Percentiles rank a stretch among this genome's conserved stretches.
Evolutionary conservation across 2,797 vertebrate genomes (phyloP).

Genomic region (Leptatherina wallacei): DNA sequence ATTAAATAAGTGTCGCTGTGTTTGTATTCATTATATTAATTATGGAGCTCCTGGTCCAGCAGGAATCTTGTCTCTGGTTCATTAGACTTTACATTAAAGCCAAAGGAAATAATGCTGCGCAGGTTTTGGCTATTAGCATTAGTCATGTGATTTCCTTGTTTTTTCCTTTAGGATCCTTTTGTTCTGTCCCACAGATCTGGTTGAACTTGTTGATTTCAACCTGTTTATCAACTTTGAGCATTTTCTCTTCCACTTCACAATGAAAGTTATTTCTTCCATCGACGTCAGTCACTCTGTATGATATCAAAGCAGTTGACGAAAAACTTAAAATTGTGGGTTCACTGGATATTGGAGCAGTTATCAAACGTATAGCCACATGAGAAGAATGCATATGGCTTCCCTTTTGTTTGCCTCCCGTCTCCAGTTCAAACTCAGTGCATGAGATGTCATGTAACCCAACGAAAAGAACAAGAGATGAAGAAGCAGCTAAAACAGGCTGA

Average conservation of each 20-base stretch:
- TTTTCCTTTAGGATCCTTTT: slow-evolving; percentile 26
- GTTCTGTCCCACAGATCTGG: slow-evolving; percentile 17
- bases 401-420: slow-evolving; percentile 50
- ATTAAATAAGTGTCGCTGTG: slow-evolving; percentile 72
- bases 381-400: slow-evolving; percentile 32
- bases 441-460: slow-evolving; percentile 18
- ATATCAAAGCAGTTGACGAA: slow-evolving; percentile 34
- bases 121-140: slow-evolving; percentile 58
- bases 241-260: slow-evolving; percentile 30
- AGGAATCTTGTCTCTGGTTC: slow-evolving; percentile 63
- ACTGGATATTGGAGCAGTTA: slow-evolving; percentile 28
- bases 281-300: slow-evolving; percentile 17
- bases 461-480: slow-evolving; percentile 50
- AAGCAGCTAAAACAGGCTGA: slow-evolving; percentile 45
- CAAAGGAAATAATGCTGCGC: slow-evolving; percentile 55
- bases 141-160: slow-evolving; percentile 39
- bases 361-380: slow-evolving; percentile 26
- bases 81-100: slow-evolving; percentile 72
- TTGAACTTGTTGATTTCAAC: slow-evolving; percentile 31
- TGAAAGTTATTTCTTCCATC: slow-evolving; percentile 24
- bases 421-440: slow-evolving; percentile 54
- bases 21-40: slow-evolving; percentile 70
- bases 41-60: slow-evolving; percentile 69
- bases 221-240: background rate
- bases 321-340: slow-evolving; percentile 43